These are phyloP conservation scores for Harlomillsia oculata DNA, from an alignment of 1,140 invertebrate species.

Conservation along the genomic window DNA sequence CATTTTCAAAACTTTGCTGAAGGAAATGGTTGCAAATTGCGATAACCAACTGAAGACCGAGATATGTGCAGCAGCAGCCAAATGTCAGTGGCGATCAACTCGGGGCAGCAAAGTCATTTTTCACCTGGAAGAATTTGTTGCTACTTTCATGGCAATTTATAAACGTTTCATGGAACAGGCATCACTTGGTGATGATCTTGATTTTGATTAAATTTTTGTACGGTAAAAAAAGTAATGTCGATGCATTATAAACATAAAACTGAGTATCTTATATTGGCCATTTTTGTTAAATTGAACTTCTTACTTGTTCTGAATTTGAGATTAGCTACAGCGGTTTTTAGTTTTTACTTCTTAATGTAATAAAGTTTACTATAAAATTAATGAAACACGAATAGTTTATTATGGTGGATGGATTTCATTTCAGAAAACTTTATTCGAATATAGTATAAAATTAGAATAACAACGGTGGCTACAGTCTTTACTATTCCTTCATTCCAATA, in stretches of 20 bases:
- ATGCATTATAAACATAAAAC: not conserved
- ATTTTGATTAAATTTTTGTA: not conserved
- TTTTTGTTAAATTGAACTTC: not conserved
- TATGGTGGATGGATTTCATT: not conserved
- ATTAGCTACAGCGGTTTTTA: not conserved
- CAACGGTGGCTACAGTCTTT: too few relatives aligned
- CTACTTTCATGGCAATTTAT: slow-evolving; percentile 91
- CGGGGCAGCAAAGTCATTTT: slow-evolving; percentile 89
- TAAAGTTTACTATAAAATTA: not conserved
- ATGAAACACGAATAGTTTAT: not conserved
- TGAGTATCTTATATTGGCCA: too few relatives aligned
- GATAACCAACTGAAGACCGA: slow-evolving; percentile 79
- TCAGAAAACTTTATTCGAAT: too few relatives aligned
- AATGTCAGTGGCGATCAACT: slow-evolving; percentile 81
- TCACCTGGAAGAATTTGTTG: slow-evolving; percentile 93
- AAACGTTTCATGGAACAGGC: slow-evolving; percentile 66
- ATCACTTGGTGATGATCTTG: slow-evolving; percentile 20
- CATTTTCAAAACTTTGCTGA: slow-evolving; percentile 80
- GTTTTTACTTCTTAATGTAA: not conserved
- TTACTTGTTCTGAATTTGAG: not conserved
- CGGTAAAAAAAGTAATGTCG: not conserved
- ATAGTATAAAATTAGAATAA: too few relatives aligned
- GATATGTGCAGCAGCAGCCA: slow-evolving; percentile 71
- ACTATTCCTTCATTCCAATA: too few relatives aligned
- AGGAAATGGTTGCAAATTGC: slow-evolving; percentile 78